A percentile compares a stretch with the other conserved stretches of the same genome.
Conservation (phyloP, 2,113 vertebrate genomes). For the Numenius arquata region DNA sequence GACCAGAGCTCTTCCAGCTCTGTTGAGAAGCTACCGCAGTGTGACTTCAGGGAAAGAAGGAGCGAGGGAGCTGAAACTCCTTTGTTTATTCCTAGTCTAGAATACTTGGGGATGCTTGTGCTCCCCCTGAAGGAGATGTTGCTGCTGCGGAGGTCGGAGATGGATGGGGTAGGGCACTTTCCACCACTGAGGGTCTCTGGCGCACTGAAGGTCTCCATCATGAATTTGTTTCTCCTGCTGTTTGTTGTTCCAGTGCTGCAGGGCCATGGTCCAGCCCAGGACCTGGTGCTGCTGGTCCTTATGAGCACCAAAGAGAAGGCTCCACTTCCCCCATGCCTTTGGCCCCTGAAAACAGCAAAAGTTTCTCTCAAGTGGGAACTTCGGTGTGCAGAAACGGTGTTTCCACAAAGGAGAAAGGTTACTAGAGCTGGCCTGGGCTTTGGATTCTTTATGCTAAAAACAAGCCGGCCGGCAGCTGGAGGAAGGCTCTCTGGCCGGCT, state of each 20-base stretch:
- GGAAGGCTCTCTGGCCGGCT: not conserved
- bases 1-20: not conserved
- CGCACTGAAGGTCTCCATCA: not conserved
- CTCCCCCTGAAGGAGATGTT: not conserved
- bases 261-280: not conserved
- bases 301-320: not conserved
- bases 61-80: not conserved
- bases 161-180: not conserved
- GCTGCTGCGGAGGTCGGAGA: not conserved
- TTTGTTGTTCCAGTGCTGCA: not conserved
- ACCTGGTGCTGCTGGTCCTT: not conserved
- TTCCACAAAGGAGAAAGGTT: not conserved
- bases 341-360: not conserved
- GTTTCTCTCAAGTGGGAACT: not conserved
- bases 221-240: not conserved
- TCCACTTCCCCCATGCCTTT: not conserved
- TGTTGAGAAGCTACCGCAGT: not conserved
- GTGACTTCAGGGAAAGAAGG: not conserved
- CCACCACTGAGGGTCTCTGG: not conserved
- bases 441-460: not conserved
- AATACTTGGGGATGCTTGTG: not conserved
- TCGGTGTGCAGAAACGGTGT: rapidly evolving
- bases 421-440: not conserved
- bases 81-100: not conserved
- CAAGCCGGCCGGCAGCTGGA: not conserved